Percentiles rank a stretch among this genome's conserved stretches.
Evolutionary conservation across 2,888 invertebrate genomes (phyloP).

Genomic region (Nephrotoma appendiculata): DNA sequence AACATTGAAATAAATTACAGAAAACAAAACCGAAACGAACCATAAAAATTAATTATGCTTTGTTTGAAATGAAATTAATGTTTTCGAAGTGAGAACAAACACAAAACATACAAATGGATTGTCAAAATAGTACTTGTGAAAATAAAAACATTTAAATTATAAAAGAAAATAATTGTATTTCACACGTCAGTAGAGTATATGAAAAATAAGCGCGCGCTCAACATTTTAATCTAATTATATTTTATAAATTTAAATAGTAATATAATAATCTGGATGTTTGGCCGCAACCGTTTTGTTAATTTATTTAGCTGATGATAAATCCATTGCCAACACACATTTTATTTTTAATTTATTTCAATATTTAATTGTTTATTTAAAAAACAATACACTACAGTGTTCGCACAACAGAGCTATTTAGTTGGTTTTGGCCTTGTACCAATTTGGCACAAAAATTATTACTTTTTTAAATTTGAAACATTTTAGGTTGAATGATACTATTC

Average conservation of each 20-base stretch:
- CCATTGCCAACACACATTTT: not conserved
- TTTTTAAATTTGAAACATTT: not conserved
- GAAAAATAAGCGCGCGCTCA: not conserved
- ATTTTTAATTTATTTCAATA: not conserved
- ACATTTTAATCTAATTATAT: not conserved
- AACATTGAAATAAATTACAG: not conserved
- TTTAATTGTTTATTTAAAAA: not conserved
- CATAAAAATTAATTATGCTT: not conserved
- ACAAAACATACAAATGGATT: not conserved
- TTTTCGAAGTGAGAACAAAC: not conserved
- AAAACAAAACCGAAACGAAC: not conserved
- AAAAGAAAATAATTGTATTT: not conserved
- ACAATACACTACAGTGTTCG: not conserved
- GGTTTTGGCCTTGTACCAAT: not conserved
- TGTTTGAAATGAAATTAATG: not conserved
- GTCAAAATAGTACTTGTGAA: not conserved
- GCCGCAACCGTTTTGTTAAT: slow-evolving; percentile 6
- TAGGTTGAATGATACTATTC: not conserved
- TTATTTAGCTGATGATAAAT: slow-evolving; percentile 7
- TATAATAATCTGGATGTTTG: slow-evolving; percentile 2
- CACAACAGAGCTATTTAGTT: not conserved
- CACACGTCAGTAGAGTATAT: not conserved
- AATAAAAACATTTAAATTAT: not conserved
- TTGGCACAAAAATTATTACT: not conserved
- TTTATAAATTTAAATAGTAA: not conserved